Evolutionary conservation across 2,797 vertebrate species (phyloP).

Genomic region (Sus cebifrons): DNA sequence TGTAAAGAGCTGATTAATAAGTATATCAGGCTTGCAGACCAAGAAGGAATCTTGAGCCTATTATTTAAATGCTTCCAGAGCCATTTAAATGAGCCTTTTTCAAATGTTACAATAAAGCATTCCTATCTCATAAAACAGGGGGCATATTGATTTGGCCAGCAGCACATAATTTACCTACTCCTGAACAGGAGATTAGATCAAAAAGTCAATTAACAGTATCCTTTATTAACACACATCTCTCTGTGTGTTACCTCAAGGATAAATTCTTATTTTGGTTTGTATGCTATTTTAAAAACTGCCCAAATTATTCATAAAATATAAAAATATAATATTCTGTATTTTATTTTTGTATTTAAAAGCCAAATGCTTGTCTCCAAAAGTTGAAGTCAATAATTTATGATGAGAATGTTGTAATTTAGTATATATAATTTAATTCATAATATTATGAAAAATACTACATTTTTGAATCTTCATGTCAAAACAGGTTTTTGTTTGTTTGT

Average conservation of each 20-base stretch:
- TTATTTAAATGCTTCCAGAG: neutral
- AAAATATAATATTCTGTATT: neutral
- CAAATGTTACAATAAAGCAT: slow-evolving; percentile 13
- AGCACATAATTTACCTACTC: neutral
- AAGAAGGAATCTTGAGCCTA: neutral
- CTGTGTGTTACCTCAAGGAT: neutral
- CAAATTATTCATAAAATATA: neutral
- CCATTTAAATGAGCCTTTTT: neutral
- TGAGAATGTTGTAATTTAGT: neutral
- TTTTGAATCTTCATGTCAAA: neutral
- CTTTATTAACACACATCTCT: neutral
- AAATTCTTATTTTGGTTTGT: neutral
- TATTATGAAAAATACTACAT: neutral
- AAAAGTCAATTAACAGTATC: neutral
- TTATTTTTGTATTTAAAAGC: slow-evolving; percentile 10
- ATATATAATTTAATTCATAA: neutral
- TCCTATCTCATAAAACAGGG: neutral
- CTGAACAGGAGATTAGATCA: neutral
- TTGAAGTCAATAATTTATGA: neutral
- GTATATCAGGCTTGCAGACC: neutral
- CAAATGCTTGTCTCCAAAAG: neutral
- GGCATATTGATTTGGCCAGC: neutral
- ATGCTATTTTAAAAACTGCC: neutral
- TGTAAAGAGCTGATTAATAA: neutral
- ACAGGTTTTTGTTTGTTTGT: too few species aligned